Conservation (phyloP, 2,113 vertebrate genomes). For the Hucho hucho region DNA sequence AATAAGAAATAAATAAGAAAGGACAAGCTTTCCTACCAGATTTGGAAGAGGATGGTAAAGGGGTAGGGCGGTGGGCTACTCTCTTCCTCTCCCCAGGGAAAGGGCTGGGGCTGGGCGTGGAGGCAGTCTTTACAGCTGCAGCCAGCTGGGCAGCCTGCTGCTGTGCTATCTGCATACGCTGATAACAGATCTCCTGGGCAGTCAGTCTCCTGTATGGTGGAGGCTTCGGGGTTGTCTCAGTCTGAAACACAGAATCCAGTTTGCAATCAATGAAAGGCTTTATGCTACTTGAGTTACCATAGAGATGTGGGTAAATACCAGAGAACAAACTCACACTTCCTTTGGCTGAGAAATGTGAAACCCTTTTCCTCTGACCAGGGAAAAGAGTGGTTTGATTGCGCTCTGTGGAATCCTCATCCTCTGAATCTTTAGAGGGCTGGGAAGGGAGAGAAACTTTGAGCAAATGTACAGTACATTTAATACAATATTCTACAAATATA, state of each 20-base stretch:
- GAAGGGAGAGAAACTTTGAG: neutral
- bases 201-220: constrained; percentile 75
- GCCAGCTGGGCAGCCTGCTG: constrained; percentile 79
- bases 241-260: constrained; percentile 49
- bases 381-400: constrained; percentile 83
- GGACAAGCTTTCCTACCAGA: constrained; percentile 59
- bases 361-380: constrained; percentile 92
- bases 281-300: neutral
- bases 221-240: constrained; percentile 63
- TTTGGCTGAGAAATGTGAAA: constrained; percentile 88
- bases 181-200: constrained; percentile 91
- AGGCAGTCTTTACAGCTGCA: constrained; percentile 58
- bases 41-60: constrained; percentile 57
- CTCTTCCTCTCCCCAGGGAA: constrained; percentile 82
- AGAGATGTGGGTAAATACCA: neutral
- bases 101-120: constrained; percentile 12
- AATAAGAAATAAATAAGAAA: neutral
- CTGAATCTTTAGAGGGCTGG: constrained; percentile 61
- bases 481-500: too few relatives aligned
- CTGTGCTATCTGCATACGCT: constrained; percentile 88
- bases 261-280: neutral
- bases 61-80: constrained; percentile 85
- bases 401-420: constrained; percentile 71
- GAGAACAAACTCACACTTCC: constrained; percentile 78
- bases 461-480: neutral